Conservation (phyloP, 1,140 invertebrate species). For the Sinella curviseta region DNA sequence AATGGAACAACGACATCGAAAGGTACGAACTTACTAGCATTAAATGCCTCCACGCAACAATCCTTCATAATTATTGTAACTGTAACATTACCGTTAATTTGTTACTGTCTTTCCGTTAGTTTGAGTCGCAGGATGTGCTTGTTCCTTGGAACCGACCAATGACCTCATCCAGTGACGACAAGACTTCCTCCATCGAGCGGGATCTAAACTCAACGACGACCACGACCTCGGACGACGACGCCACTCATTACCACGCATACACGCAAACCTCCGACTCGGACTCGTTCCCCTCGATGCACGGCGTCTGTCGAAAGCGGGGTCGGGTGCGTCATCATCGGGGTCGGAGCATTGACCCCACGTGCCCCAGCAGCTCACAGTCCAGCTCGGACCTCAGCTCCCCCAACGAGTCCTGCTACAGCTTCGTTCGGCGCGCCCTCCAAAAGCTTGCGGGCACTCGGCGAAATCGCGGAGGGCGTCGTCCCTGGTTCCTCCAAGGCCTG, state of each 20-base stretch:
- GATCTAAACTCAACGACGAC: slow-evolving; percentile 60
- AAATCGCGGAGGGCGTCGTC: slow-evolving; percentile 59
- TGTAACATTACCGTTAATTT: too few relatives aligned
- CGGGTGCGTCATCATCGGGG: slow-evolving; percentile 59
- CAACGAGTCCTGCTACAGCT: slow-evolving; percentile 91
- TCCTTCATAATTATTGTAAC: too few relatives aligned
- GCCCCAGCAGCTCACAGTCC: slow-evolving; percentile 66
- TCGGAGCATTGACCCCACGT: slow-evolving; percentile 63
- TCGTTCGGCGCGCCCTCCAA: slow-evolving; percentile 79
- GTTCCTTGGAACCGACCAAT: slow-evolving; percentile 85
- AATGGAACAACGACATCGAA: slow-evolving; percentile 85
- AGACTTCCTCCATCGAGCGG: slow-evolving; percentile 66
- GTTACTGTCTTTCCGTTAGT: slow-evolving; percentile 57
- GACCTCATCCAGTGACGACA: slow-evolving; percentile 61
- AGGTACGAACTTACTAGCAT: slow-evolving; percentile 17
- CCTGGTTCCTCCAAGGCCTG: slow-evolving; percentile 68
- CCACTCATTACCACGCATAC: slow-evolving; percentile 67
- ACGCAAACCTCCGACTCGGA: slow-evolving; percentile 66
- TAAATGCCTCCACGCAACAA: not conserved
- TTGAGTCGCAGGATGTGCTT: slow-evolving; percentile 88
- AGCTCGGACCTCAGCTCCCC: slow-evolving; percentile 84
- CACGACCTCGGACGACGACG: slow-evolving; percentile 63
- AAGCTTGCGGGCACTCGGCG: slow-evolving; percentile 74
- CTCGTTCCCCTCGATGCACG: slow-evolving; percentile 56
- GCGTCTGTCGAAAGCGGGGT: slow-evolving; percentile 54